A percentile compares a stretch with the other conserved stretches of the same genome.
phyloP scores from a whole-genome alignment of 2,797 vertebrate genomes.

The Uromys caudimaculatus region DNA sequence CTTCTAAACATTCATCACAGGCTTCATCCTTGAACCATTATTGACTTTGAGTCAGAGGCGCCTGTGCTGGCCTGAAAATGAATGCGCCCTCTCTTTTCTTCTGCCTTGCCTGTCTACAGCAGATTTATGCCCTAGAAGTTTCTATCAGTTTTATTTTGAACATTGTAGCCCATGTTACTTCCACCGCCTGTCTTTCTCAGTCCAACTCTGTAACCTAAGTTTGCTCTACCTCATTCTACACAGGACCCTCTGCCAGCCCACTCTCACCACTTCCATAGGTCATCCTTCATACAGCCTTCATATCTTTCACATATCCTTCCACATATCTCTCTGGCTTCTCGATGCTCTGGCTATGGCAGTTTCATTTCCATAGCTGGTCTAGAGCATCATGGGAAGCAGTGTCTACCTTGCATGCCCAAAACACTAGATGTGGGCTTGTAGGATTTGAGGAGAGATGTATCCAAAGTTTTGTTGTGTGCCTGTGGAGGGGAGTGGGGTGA shows the following conservation, averaged over 20 bases:
- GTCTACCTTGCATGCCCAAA: neutral
- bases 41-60: constrained; percentile 72
- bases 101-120: constrained; percentile 31
- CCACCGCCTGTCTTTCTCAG: neutral
- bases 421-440: rapidly evolving
- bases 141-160: constrained; percentile 43
- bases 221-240: neutral
- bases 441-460: neutral
- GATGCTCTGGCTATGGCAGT: neutral
- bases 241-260: neutral
- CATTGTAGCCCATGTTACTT: rapidly evolving
- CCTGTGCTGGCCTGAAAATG: constrained; percentile 67
- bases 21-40: constrained; percentile 70
- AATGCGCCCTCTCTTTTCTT: constrained; percentile 64
- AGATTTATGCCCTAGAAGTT: constrained; percentile 71
- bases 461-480: neutral
- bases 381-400: neutral
- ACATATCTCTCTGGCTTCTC: neutral
- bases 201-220: neutral
- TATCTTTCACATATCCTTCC: no score
- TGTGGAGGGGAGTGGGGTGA: neutral
- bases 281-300: neutral
- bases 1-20: constrained; percentile 42
- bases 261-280: neutral
- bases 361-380: neutral